Percentiles rank a stretch among this genome's conserved stretches.
Conservation (phyloP, 2,888 invertebrate genomes). For the Clostera curtula region DNA sequence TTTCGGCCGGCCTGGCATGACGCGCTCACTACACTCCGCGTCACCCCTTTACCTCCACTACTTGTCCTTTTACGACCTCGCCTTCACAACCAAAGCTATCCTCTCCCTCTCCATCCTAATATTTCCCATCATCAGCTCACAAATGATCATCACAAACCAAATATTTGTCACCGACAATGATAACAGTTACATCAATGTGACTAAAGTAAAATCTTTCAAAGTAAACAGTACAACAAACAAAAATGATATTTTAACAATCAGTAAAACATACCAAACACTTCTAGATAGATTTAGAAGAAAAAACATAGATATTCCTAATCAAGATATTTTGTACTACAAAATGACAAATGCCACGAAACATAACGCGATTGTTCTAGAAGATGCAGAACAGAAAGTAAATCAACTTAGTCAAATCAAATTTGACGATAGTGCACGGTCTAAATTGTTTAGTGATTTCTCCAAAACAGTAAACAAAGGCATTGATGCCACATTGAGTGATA, state of each 20-base stretch:
- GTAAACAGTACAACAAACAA: conserved; percentile 11
- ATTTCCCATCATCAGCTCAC: conserved; percentile 36
- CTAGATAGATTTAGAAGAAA: conserved; percentile 53
- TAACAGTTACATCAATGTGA: conserved; percentile 10
- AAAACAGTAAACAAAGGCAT: conserved; percentile 50
- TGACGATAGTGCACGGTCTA: conserved; percentile 50
- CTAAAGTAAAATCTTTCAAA: conserved; percentile 14
- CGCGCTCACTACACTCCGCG: conserved; percentile 42
- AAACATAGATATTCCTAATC: conserved; percentile 25
- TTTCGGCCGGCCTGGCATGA: conserved; percentile 62
- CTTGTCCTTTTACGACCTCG: conserved; percentile 50
- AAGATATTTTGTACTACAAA: conserved; percentile 18
- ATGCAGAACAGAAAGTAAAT: not conserved
- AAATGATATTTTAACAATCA: conserved; percentile 26
- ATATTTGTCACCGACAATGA: conserved; percentile 10
- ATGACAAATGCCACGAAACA: conserved; percentile 13
- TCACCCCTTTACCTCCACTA: conserved; percentile 44
- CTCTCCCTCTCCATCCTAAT: conserved; percentile 36
- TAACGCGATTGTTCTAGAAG: conserved; percentile 26
- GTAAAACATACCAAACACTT: conserved; percentile 41
- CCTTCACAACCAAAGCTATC: conserved; percentile 37
- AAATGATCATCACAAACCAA: conserved; percentile 35
- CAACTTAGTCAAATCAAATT: conserved; percentile 16
- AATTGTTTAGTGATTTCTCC: conserved; percentile 58
- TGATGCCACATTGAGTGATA: conserved; percentile 13